Conservation (phyloP, 2,797 vertebrate genomes). For the Muscicapa striata region DNA sequence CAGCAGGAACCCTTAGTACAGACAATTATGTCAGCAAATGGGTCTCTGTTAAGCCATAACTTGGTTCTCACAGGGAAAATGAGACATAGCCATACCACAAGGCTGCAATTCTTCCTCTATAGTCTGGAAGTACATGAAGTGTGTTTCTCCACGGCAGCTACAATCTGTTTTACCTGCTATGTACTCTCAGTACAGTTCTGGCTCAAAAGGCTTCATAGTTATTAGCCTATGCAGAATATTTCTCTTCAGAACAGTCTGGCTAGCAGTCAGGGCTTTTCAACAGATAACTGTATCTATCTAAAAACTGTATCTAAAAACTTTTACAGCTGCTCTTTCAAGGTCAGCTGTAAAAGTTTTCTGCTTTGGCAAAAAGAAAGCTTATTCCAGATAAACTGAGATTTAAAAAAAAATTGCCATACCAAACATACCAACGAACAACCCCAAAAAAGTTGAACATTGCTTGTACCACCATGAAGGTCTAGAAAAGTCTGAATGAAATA, state of each 20-base stretch:
- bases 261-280: not conserved
- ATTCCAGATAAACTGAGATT: not conserved
- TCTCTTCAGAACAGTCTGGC: not conserved
- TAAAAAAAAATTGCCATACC: not conserved
- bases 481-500: not conserved
- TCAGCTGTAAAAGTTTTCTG: not conserved
- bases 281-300: not conserved
- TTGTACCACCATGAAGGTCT: not conserved
- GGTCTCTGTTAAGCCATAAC: not conserved
- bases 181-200: not conserved
- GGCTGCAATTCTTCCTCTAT: not conserved
- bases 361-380: not conserved
- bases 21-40: not conserved
- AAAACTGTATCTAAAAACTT: not conserved
- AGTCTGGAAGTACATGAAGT: not conserved
- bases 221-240: not conserved
- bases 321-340: not conserved
- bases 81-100: not conserved
- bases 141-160: not conserved
- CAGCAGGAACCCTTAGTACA: not conserved
- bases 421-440: not conserved
- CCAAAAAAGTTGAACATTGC: not conserved
- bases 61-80: conserved; percentile 25
- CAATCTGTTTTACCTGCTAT: not conserved
- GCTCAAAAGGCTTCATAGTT: not conserved